Evolutionary conservation across 2,113 vertebrate genomes (phyloP).

Genomic region (Callorhinus ursinus): DNA sequence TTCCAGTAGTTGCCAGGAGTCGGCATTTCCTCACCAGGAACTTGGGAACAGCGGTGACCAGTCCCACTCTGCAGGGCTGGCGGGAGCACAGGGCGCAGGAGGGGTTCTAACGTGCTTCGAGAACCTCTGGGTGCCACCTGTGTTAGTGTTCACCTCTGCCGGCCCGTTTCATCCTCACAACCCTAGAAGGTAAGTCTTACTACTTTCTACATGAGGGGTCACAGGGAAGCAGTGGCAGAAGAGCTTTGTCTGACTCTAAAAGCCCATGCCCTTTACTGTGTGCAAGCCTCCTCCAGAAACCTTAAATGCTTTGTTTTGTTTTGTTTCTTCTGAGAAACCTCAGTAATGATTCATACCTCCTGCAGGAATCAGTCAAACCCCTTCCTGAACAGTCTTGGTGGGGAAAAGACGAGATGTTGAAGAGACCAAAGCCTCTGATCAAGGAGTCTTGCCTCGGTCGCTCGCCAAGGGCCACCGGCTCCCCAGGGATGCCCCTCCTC

Average conservation of each 20-base stretch:
- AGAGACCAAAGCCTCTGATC: background rate
- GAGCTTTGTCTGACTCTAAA: background rate
- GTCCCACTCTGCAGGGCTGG: background rate
- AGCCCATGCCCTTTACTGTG: background rate
- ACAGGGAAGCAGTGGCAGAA: background rate
- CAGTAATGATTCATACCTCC: background rate
- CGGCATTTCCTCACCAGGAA: background rate
- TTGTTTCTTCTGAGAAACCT: background rate
- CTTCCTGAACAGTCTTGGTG: background rate
- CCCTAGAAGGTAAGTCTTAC: background rate
- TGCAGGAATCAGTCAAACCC: background rate
- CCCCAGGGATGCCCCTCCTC: background rate
- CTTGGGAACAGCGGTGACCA: background rate
- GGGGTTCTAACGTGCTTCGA: background rate
- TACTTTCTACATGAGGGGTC: background rate
- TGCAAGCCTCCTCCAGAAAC: background rate
- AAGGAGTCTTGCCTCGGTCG: background rate
- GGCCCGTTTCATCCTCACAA: background rate
- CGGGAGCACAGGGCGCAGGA: background rate
- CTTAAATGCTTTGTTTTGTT: background rate
- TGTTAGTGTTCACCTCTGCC: background rate
- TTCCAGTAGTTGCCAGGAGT: background rate
- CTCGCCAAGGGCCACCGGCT: background rate
- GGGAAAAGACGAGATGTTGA: background rate
- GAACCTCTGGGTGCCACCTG: background rate